Evolutionary conservation across 37 sponge, comb jelly and placozoan genomes (phyloP), one percentile per base, ranked within the genome.

Genomic region (Theonella swinhoei): DNA sequence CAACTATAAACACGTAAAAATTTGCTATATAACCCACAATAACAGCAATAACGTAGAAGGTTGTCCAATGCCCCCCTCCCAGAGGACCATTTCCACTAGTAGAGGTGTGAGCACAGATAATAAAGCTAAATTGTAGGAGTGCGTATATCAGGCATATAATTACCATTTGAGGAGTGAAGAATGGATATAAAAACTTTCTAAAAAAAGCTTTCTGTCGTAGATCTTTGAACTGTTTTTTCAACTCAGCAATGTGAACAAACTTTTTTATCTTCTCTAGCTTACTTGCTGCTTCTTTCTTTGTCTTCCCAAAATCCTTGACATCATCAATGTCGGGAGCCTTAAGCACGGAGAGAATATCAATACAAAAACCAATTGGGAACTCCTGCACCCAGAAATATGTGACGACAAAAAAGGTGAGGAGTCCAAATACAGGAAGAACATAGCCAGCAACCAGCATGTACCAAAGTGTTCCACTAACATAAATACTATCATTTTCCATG

Each of bases 351-450:
- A 47, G 7, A 47, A 47, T 17, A 35, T 70, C 38, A 30, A 70
- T 4, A 70, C 38, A 70, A 3, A 70, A 35, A 5, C 71, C 71
- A 70, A 30, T 70, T 8, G 36, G 9, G 38, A 33, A 35, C 38
- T 70, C 71, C 24, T 70, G 30, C 4, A 70, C 35, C 71, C 71
- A 70, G 20, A 33, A 70, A 70, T 30, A 70, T 34, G 71, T 70
- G 19, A 30, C 38, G 9, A 70, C 35, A 70, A 34, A 70, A 30
- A 70, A 70, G 54, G 7, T 47, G 54, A 47, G 7, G 54, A 14
- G 54, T 47, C 54, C 54, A 17, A 47, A 47, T 17, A 47, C 14
- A 14, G 54, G 54, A 47, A 47, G 54, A 17, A 47, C 14, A 47
- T 47, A 47, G 14, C 54, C 54, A 14, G 54, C 54, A 47, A 14